Evolutionary conservation across 2,888 invertebrate genomes (phyloP).

Genomic region (Ptychoptera albimana): DNA sequence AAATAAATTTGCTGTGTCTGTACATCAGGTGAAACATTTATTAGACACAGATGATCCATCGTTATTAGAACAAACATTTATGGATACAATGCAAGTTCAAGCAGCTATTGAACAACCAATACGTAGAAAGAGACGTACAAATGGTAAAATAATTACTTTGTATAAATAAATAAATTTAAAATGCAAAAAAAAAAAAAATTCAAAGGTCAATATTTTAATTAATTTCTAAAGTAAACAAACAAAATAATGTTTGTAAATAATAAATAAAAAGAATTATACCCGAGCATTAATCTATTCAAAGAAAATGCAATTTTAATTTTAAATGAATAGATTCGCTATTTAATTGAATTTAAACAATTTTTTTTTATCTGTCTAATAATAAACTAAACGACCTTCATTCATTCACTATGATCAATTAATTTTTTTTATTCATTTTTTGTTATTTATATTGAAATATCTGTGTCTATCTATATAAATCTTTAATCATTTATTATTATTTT

Average conservation of each 20-base stretch:
- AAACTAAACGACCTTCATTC: too few relatives aligned
- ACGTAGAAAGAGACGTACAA: constrained; percentile 26
- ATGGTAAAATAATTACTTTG: constrained; percentile 15
- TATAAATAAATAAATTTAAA: too few relatives aligned
- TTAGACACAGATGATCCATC: constrained; percentile 56
- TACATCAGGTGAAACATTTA: constrained; percentile 56
- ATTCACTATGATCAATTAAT: background rate
- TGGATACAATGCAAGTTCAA: constrained; percentile 31
- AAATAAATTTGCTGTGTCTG: constrained; percentile 55
- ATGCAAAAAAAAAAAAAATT: background rate
- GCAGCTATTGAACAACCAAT: constrained; percentile 46
- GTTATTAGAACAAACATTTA: constrained; percentile 34
- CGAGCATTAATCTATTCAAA: too few relatives aligned
- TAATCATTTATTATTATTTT: background rate
- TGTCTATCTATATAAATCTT: too few relatives aligned
- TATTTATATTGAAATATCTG: background rate
- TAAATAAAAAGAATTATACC: too few relatives aligned
- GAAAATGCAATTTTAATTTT: too few relatives aligned
- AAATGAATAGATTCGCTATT: too few relatives aligned
- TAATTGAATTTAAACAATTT: too few relatives aligned
- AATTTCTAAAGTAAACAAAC: background rate
- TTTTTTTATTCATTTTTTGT: background rate
- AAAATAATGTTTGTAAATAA: too few relatives aligned
- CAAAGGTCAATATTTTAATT: background rate
- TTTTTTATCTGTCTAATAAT: too few relatives aligned